Conservation (phyloP, 1,140 invertebrate genomes). For the Sycophila sp. region DNA sequence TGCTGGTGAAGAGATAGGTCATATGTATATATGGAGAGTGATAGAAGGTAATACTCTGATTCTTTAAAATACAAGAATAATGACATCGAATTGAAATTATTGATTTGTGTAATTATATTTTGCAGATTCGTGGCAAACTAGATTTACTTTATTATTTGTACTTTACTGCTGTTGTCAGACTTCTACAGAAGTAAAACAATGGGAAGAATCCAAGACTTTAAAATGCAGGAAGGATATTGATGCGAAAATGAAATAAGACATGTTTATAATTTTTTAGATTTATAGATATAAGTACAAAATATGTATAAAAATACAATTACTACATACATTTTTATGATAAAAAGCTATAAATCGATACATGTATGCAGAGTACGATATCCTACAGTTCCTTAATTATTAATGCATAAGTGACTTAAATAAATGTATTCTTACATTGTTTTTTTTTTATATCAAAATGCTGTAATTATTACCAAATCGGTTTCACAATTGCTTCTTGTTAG, state of each 20-base stretch:
- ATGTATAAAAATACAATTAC: constrained; percentile 62
- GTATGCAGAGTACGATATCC: constrained; percentile 36
- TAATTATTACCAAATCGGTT: constrained; percentile 37
- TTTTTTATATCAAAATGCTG: constrained; percentile 34
- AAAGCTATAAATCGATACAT: constrained; percentile 41
- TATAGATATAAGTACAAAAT: constrained; percentile 62
- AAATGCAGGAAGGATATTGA: constrained; percentile 2
- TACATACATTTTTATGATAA: constrained; percentile 41
- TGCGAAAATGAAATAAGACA: background rate
- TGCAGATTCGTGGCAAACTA: constrained; percentile 26
- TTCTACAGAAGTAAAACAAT: constrained; percentile 60
- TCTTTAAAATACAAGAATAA: constrained; percentile 17
- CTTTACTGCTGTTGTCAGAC: constrained; percentile 69
- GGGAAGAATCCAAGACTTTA: constrained; percentile 39
- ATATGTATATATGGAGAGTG: constrained; percentile 70
- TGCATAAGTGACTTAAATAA: constrained; percentile 41
- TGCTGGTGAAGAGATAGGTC: constrained; percentile 76
- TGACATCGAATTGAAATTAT: no score
- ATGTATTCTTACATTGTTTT: constrained; percentile 35
- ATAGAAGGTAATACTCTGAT: constrained; percentile 63
- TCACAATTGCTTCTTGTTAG: constrained; percentile 40
- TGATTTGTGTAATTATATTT: background rate
- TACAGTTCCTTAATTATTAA: constrained; percentile 33
- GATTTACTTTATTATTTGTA: constrained; percentile 55
- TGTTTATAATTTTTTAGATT: constrained; percentile 44